Base-by-base conservation (phyloP, 1,140 invertebrate genomes). In the Philotrypesis tridentata region DNA sequence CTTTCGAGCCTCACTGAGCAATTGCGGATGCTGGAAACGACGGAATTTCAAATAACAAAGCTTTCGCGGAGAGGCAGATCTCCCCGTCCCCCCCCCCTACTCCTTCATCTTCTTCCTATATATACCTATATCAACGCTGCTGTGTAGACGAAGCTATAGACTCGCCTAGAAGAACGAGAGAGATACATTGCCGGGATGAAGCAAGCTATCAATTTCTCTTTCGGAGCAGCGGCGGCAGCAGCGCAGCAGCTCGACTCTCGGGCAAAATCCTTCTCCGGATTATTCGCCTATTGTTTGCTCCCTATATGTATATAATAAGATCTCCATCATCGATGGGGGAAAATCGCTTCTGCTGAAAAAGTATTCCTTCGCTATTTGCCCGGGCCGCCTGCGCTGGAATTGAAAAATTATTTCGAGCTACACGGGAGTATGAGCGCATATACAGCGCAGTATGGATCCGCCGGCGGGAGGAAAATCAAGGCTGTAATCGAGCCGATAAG, bases 11-110 rank as follows among this genome's bases (percentile, higher is more conserved):
- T 48, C 25, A 72, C 60, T 78, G 74, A 55, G 75, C 68, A 82
- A 82, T 78, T 82, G 68, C 75, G 72, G 70, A 81, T 81, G 63
- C 79, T 81, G 81, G 75, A 82, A 82, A 82, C 80, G 67, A 77
- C 68, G 63, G 74, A 82, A 82, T 82, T 82, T 82, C 80, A 77
- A 76, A 77, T 77, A 82, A 82, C 73, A 77, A 72, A 77, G 74
- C 80, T 75, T 33, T 21, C n/a, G 3, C 68, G 37, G 61, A 25
- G 25, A 23, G 61, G 21, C 48, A n/a, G n/a, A n/a, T n/a, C n/a
- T n/a, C n/a, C n/a, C n/a, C n/a, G n/a, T n/a, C n/a, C n/a, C n/a
- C n/a, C n/a, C n/a, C n/a, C n/a, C n/a, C n/a, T n/a, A n/a, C n/a
- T 61, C n/a, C 5, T 25, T 4, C 17, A 31, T 63, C n/a, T 12